Base-by-base conservation (phyloP, 2,888 invertebrate species). In the Nemoura dubitans region DNA sequence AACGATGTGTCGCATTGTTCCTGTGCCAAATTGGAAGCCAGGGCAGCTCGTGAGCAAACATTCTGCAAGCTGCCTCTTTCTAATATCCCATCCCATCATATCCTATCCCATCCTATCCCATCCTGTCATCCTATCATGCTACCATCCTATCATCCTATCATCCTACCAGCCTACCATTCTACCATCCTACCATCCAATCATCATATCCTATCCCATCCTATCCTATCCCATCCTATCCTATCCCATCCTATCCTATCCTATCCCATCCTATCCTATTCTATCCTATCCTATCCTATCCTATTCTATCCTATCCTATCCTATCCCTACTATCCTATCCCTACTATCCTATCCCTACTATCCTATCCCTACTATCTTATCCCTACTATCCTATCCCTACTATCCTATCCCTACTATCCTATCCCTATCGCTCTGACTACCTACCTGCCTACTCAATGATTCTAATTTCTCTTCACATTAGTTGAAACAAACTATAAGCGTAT, bases 401-500 rank as follows among this genome's bases (percentile, higher is more conserved):
- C 82, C 82, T 82, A 29, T n/a, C n/a, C n/a, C n/a, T n/a, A n/a
- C 25, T 27, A 26, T n/a, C 82, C 82, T 30, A 29, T 30, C 10
- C 27, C 83, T 43, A 26, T 30, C 59, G 7, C 30, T 27, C 85
- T 84, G 25, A 21, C 85, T 27, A 21, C 59, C 26, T 84, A 10
- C 14, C 25, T 42, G 26, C 42, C 26, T 78, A 78, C 78, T 28
- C 78, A 78, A 27, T 78, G 78, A 28, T 78, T 42, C 36, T 83
- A 83, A 83, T 83, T 43, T 83, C 83, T 43, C 25, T 43, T 43
- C 83, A 42, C 83, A 84, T 84, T 84, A 76, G 84, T 76, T 59
- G 84, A 59, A 43, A 84, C 76, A 28, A 76, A 84, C 84, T 83
- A 83, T 83, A 36, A 42, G 83, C 83, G 7, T 83, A 83, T 83